Base-by-base conservation (phyloP, 2,888 invertebrate species). In the Tenthredo livida region DNA sequence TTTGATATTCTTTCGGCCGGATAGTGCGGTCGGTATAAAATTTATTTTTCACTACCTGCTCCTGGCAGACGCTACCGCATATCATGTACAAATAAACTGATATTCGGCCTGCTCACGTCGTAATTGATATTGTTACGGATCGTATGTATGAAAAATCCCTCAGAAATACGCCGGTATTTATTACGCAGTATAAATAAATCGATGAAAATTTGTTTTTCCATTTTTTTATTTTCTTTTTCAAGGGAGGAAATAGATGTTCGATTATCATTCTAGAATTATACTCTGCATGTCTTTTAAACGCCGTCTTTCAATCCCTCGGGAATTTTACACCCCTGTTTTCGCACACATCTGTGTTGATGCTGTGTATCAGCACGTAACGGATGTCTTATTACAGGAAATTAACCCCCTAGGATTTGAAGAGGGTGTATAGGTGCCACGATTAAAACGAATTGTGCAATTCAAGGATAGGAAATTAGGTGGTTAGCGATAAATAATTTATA, bases 371-470 rank as follows among this genome's bases (percentile, higher is more conserved):
- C 12, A 37, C n/a, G 50, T 77, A 54, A 33, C 47, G 54, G 83
- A 83, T 83, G 40, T 83, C 70, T 83, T 70, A 83, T 83, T 70
- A 70, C 29, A 17, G 83, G 47, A 83, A 83, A 83, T 83, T 70
- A 83, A 43, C 65, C 83, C 67, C 83, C 17, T 15, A 67, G 83
- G 67, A 83, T 47, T 83, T 50, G 29, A 43, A 10, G 33, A 67
- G 83, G 83, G 47, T 67, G 33, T 29, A 2, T 29, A 6, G 33
- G 33, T 33, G 4, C 15, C 17, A 10, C 83, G 67, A 33, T 83
- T 50, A 67, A 25, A 70, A 70, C 67, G 47, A 80, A 83, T 67
- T 47, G 80, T 21, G 15, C 80, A 54, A 37, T n/a, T 61, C 58
- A 61, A 65, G 40, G 61, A 80, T 80, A 15, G 43, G 61, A 80